These are phyloP conservation scores for Gonatopus flavifemur DNA, from an alignment of 1,140 invertebrate species.

Conservation along the genomic window DNA sequence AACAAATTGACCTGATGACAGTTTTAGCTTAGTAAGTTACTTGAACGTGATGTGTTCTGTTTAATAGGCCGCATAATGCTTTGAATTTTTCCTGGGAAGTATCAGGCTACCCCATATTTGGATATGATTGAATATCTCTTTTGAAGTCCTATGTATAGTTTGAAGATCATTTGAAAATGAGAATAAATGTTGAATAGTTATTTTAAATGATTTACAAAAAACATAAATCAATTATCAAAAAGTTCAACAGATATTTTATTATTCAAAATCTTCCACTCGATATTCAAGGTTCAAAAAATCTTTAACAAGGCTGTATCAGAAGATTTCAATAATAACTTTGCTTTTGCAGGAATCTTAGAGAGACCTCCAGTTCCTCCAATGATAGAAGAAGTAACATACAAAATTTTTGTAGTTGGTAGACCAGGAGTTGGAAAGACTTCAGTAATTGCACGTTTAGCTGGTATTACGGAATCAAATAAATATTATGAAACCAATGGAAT, in stretches of 20 bases:
- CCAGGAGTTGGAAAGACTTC: conserved; percentile 63
- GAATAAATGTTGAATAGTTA: neutral
- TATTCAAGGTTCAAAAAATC: neutral
- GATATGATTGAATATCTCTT: too few relatives aligned
- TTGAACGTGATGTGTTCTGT: too few relatives aligned
- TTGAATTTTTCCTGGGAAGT: too few relatives aligned
- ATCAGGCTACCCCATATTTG: too few relatives aligned
- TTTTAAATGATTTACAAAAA: neutral
- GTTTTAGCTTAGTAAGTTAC: too few relatives aligned
- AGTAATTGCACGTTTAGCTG: conserved; percentile 59
- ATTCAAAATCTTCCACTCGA: neutral
- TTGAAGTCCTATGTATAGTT: too few relatives aligned
- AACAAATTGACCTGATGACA: too few relatives aligned
- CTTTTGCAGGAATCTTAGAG: conserved; percentile 59
- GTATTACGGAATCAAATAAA: conserved; percentile 38
- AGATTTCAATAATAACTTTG: neutral
- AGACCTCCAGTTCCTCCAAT: conserved; percentile 55
- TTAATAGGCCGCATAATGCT: too few relatives aligned
- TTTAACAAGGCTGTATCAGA: neutral
- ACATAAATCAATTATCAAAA: neutral
- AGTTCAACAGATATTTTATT: neutral
- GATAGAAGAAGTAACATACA: conserved; percentile 64
- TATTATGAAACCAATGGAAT: conserved; percentile 64
- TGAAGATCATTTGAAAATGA: neutral
- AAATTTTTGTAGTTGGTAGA: conserved; percentile 63